These are phyloP conservation scores for Malurus alboscapulatus DNA, from an alignment of 2,113 vertebrate species.

Conservation along the genomic window DNA sequence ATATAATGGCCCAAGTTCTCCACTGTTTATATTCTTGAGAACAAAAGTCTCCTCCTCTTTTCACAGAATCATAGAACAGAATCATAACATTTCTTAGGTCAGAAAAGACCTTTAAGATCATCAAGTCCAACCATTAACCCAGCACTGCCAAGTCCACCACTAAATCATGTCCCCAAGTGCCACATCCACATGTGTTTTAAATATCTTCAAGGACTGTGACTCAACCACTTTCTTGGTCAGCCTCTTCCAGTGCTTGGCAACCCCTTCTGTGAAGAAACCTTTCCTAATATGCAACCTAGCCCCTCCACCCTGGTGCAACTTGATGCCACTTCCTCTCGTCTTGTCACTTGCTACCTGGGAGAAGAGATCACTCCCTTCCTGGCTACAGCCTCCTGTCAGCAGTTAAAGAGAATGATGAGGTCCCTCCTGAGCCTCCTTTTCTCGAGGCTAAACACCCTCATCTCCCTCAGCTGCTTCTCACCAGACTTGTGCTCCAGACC, in stretches of 20 bases:
- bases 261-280: not conserved
- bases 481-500: rapidly evolving
- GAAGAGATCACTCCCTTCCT: rapidly evolving
- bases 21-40: not conserved
- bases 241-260: not conserved
- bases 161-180: not conserved
- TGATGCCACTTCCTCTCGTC: not conserved
- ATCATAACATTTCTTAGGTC: not conserved
- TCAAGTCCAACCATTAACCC: not conserved
- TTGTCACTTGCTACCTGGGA: not conserved
- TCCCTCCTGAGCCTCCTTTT: not conserved
- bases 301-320: not conserved
- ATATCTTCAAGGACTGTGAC: not conserved
- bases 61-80: not conserved
- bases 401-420: rapidly evolving
- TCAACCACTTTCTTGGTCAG: not conserved
- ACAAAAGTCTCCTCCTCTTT: not conserved
- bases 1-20: not conserved
- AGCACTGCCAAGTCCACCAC: not conserved
- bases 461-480: rapidly evolving
- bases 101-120: not conserved
- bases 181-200: not conserved
- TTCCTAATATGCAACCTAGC: not conserved
- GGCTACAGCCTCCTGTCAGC: not conserved
- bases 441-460: rapidly evolving